Evolutionary conservation across 2,113 vertebrate species (phyloP), one percentile per base, ranked within the genome.

Genomic region (Hemiprocne comata): DNA sequence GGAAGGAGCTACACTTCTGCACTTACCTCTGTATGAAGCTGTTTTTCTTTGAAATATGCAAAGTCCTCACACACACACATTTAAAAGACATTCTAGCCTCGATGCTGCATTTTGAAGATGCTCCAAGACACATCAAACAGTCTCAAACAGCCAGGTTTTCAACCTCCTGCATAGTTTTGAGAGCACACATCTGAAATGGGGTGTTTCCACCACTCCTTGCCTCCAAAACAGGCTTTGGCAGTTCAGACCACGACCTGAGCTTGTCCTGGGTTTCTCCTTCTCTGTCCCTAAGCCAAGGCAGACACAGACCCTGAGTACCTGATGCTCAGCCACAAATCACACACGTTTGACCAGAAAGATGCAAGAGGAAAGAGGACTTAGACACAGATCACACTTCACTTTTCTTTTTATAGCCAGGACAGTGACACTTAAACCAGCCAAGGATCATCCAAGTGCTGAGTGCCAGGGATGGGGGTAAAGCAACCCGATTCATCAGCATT

Each of bases 281-380:
- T 7, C 64, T 26, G 48, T 21, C 57, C 33, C 36, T 25, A 7
- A 20, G 36, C 54, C 79, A 62, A 7, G 0, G 3, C 33, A 12
- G 19, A 18, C 26, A 2, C n/a, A 51, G 11, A 20, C 9, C 12
- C 53, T 6, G 5, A 15, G 38, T 11, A 17, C 1, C 65, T 15
- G 60, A 57, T 2, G 44, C 64, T 77, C 33, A 48, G 85, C 85
- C 65, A 44, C 4, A 20, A 31, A 29, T 46, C 29, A 5, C 44
- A 16, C 25, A 0, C 1, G 5, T 21, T 29, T 42, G 4, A 7
- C 0, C 9, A 9, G 36, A 34, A 55, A 46, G 60, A 10, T 2
- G 36, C 8, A 38, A 8, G 38, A 76, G 50, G n/a, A 28, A 70
- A 82, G 75, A 38, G 55, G 42, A 40, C 17, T 40, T 4, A 33